Percentiles rank a stretch among this genome's conserved stretches.
Evolutionary conservation across 2,888 invertebrate species (phyloP).

Genomic region (Phrixothrix hirtus): DNA sequence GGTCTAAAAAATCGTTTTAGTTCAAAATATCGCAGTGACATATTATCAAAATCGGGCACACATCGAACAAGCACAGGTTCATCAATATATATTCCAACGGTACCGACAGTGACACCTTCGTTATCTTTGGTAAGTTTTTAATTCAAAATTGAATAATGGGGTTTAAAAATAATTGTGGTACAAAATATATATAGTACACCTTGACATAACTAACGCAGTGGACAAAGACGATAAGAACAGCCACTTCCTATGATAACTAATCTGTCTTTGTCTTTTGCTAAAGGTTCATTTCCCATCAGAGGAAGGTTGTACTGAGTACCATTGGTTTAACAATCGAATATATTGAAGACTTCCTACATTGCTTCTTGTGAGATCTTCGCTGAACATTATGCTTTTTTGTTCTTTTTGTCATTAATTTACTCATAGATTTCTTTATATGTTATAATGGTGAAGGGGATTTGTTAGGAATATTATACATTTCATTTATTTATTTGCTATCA

Average conservation of each 20-base stretch:
- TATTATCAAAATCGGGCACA: slow-evolving; percentile 51
- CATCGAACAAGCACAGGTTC: slow-evolving; percentile 57
- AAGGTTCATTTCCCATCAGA: slow-evolving; percentile 54
- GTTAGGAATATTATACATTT: too few species aligned
- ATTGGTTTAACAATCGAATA: slow-evolving; percentile 49
- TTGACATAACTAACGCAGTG: slow-evolving; percentile 36
- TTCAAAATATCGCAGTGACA: slow-evolving; percentile 61
- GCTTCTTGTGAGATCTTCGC: slow-evolving; percentile 34
- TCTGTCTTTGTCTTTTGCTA: slow-evolving; percentile 45
- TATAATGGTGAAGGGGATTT: not conserved
- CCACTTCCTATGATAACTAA: slow-evolving; percentile 9
- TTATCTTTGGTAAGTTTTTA: slow-evolving; percentile 22
- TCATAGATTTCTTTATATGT: slow-evolving; percentile 4
- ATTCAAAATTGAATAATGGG: slow-evolving; percentile 44
- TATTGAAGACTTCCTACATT: slow-evolving; percentile 38
- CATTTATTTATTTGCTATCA: too few species aligned
- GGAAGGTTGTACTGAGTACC: slow-evolving; percentile 47
- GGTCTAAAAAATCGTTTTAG: slow-evolving; percentile 56
- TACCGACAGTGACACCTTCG: slow-evolving; percentile 61
- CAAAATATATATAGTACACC: slow-evolving; percentile 46
- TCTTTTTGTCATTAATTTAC: slow-evolving; percentile 9
- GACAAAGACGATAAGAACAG: slow-evolving; percentile 23
- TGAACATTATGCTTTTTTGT: slow-evolving; percentile 26
- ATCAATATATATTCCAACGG: slow-evolving; percentile 66
- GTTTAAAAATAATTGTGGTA: slow-evolving; percentile 61